Evolutionary conservation across 2,113 vertebrate genomes (phyloP), one percentile per base, ranked within the genome.

Genomic region (Ia io): DNA sequence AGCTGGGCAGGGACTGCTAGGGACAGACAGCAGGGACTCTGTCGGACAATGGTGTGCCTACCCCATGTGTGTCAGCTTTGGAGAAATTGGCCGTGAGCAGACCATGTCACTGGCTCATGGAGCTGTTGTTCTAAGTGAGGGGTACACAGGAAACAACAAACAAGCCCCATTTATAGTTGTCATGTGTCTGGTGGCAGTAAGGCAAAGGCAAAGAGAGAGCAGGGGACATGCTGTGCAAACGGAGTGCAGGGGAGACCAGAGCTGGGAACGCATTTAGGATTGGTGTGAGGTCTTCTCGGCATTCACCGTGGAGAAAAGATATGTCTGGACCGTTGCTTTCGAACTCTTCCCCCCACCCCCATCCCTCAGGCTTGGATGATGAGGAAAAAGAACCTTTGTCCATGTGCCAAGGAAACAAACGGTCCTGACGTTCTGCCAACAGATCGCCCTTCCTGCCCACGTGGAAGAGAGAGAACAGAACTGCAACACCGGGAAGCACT

Each of bases 231-330:
- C 80, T 37, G 6, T n/a, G 9, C 10, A 18, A 28, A 18, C 0
- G 20, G 9, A 16, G 0, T 0, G 0, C 13, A 1, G 1, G 1
- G 4, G n/a, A 76, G 14, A 5, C 6, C 22, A 1, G 2, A 0
- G 1, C 78, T 4, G 8, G n/a, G 28, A 30, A 20, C 3, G 17
- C 22, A 4, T 9, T 6, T 9, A 3, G 0, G 4, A 2, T 2
- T 3, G 18, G 5, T 9, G 12, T 17, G 32, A 78, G 71, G 22
- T 40, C 63, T 51, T 71, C 0, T 1, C 8, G 25, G 30, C 22
- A 10, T 47, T 20, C 10, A 42, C 22, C 59, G 20, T 1, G 44
- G n/a, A 49, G 56, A 12, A 71, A 44, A 70, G 59, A 12, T 42
- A 30, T 63, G 49, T 23, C 37, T 67, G 30, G 65, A 53, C 16